Conservation (phyloP, 2,888 invertebrate species). For the Drosophila hamatofila region DNA sequence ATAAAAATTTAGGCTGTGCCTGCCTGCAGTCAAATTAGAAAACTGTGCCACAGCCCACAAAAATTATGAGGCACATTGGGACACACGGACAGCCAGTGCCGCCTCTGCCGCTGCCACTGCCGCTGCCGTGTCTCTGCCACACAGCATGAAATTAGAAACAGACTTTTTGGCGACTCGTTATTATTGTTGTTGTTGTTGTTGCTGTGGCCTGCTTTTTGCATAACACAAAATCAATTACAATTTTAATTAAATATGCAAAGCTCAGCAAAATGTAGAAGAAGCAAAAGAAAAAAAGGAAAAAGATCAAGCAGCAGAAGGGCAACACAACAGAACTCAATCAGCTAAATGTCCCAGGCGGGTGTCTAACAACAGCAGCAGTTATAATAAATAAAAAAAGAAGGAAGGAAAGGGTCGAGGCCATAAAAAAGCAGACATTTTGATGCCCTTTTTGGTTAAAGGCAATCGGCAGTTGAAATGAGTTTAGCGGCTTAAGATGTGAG, state of each 20-base stretch:
- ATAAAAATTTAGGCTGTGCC: slow-evolving; percentile 55
- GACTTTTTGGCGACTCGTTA: slow-evolving; percentile 65
- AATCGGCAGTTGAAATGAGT: not conserved
- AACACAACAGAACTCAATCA: slow-evolving; percentile 65
- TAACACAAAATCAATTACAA: slow-evolving; percentile 82
- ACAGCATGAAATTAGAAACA: slow-evolving; percentile 75
- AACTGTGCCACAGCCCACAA: slow-evolving; percentile 72
- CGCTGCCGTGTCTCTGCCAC: slow-evolving; percentile 34
- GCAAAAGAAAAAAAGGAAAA: not conserved
- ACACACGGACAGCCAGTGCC: slow-evolving; percentile 18
- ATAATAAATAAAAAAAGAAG: slow-evolving; percentile 4
- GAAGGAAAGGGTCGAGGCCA: slow-evolving; percentile 16
- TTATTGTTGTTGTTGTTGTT: slow-evolving; percentile 22
- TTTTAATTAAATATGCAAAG: slow-evolving; percentile 82
- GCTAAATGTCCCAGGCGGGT: slow-evolving; percentile 69
- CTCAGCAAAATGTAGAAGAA: slow-evolving; percentile 41
- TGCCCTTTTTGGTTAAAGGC: slow-evolving; percentile 8
- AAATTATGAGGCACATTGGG: slow-evolving; percentile 75
- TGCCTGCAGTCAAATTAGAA: slow-evolving; percentile 72
- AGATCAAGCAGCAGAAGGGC: slow-evolving; percentile 5
- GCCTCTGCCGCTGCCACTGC: not conserved
- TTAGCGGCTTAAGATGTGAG: not conserved
- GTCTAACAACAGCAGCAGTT: slow-evolving; percentile 24
- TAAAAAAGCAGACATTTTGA: slow-evolving; percentile 34
- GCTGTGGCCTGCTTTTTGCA: slow-evolving; percentile 73